Conservation (phyloP, 2,797 vertebrate genomes). For the Crocidura indochinensis region DNA sequence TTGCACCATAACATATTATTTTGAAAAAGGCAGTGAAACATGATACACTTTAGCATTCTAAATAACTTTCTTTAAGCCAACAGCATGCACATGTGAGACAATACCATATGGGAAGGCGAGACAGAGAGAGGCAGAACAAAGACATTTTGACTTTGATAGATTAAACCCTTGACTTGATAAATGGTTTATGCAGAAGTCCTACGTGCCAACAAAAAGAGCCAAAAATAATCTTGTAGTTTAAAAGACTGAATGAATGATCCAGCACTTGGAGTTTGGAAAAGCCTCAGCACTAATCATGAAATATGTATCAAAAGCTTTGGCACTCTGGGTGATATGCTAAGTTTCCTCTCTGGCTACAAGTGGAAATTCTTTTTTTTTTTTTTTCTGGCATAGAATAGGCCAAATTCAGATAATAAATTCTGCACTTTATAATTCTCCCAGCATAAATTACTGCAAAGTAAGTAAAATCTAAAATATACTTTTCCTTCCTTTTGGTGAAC, state of each 20-base stretch:
- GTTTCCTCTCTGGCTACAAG: constrained; percentile 76
- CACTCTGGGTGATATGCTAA: constrained; percentile 78
- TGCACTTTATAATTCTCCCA: constrained; percentile 79
- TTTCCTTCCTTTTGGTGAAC: constrained; percentile 73
- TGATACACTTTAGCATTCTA: constrained; percentile 38
- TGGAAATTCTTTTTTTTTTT: constrained; percentile 78
- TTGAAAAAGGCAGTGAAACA: constrained; percentile 43
- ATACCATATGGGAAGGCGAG: constrained; percentile 68
- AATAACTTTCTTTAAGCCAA: constrained; percentile 57
- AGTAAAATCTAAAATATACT: constrained; percentile 72
- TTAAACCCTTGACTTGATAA: constrained; percentile 83
- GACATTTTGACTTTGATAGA: constrained; percentile 79
- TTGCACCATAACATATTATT: constrained; percentile 20
- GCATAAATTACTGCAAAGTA: constrained; percentile 77
- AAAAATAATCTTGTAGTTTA: constrained; percentile 82
- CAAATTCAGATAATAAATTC: constrained; percentile 80
- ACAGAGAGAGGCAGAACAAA: constrained; percentile 69
- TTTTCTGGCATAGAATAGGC: constrained; percentile 65
- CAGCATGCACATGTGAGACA: not conserved
- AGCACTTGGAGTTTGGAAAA: constrained; percentile 77
- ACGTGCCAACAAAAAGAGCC: constrained; percentile 76
- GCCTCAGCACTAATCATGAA: constrained; percentile 80
- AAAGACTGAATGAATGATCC: constrained; percentile 81
- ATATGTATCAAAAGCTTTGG: constrained; percentile 80
- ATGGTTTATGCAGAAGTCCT: constrained; percentile 78